Base-by-base conservation (phyloP, 2,888 invertebrate species). In the Eupithecia tripunctaria region DNA sequence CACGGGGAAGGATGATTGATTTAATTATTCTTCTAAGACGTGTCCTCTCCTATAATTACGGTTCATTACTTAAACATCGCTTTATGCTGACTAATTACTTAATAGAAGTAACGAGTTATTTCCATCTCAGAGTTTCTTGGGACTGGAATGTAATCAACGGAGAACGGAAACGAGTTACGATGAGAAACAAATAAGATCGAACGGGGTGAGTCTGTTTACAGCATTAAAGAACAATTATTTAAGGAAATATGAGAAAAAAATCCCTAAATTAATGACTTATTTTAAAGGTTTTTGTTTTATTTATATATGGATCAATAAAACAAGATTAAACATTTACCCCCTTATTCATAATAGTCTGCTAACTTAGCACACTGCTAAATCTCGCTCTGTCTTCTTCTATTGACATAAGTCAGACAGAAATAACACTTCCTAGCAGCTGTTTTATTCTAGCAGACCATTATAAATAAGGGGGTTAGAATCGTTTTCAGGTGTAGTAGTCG, bases 31-130 rank as follows among this genome's bases (percentile, higher is more conserved):
- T 88, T 84, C 91, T 91, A 84, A 92, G 93, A 92, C 91, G 90
- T 93, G 93, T 94, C 92, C 92, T 93, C 89, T 92, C 93, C 91
- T 93, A 91, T 94, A 94, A 94, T 94, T 94, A 93, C 87, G 87
- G 90, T 92, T 91, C 92, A 93, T 94, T 94, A 93, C 91, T 93
- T 93, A 93, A 93, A 87, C 93, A 93, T 93, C 93, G 92, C 91
- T 92, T 93, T 93, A 93, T 92, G 86, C 90, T 86, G 90, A 88
- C 91, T 93, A 94, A 94, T 94, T 93, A 93, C 92, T 93, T 93
- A 93, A 94, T 92, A 93, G 92, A 93, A 91, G 93, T 92, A 93
- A 93, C 91, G 91, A 93, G 92, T 92, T 93, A 92, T 91, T 92
- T 91, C 91, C 92, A 92, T 92, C 89, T 70, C 67, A 67, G 68